Evolutionary conservation across 2,113 vertebrate species (phyloP).

Genomic region (Lycocorax pyrrhopterus): DNA sequence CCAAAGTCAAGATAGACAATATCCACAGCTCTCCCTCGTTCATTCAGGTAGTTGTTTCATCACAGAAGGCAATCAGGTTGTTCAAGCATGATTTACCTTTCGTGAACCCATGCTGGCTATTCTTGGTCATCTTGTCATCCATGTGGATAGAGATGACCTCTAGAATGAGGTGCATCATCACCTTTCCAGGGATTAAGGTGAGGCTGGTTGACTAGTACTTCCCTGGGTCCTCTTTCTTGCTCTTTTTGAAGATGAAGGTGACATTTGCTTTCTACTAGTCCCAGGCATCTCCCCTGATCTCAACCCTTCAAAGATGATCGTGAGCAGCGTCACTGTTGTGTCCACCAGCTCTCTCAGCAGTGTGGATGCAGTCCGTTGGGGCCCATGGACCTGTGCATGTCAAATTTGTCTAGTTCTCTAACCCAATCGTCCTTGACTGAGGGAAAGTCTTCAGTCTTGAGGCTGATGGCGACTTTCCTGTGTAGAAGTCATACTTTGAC

Average conservation of each 20-base stretch:
- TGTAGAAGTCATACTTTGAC: background rate
- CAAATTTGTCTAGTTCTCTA: background rate
- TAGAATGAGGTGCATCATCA: background rate
- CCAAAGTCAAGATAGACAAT: background rate
- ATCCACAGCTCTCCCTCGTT: background rate
- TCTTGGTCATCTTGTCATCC: background rate
- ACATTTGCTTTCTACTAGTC: background rate
- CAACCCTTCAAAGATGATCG: rapidly evolving
- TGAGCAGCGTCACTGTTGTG: background rate
- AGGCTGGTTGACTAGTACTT: background rate
- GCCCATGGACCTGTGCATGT: no score
- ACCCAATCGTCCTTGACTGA: rapidly evolving
- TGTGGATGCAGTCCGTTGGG: background rate
- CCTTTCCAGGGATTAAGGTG: background rate
- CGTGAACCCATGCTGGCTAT: background rate
- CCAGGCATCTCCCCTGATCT: background rate
- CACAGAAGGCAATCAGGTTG: background rate
- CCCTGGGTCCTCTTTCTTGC: background rate
- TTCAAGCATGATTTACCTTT: background rate
- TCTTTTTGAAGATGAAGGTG: background rate
- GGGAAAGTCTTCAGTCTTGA: background rate
- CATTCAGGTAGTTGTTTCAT: background rate
- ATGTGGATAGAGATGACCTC: background rate
- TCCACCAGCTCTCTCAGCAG: background rate
- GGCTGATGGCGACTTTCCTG: background rate